Base-by-base conservation (phyloP, 1,140 invertebrate species). In the Chironomus tepperi region DNA sequence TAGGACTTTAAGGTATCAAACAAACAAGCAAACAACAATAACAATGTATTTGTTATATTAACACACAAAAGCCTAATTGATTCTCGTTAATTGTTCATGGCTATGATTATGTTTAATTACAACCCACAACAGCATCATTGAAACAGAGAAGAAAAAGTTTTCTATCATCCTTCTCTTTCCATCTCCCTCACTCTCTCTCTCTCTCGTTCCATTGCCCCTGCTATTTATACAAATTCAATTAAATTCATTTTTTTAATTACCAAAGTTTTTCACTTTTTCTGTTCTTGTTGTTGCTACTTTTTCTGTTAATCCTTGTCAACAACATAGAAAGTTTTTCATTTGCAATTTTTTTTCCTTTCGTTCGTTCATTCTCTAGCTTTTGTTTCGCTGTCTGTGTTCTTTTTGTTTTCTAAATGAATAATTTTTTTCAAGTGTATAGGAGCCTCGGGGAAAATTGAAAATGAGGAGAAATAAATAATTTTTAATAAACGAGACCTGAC, bases 41-140 rank as follows among this genome's bases (percentile, higher is more conserved):
- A 57, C 47, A 57, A 57, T n/a, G 10, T 47, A 47, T 15, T 57
- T 57, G 47, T 57, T 57, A 57, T 57, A 57, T 57, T n/a, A 57
- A 57, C 47, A 57, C 47, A 57, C 47, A 57, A 57, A 57, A 57
- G 47, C 47, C 47, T 57, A 57, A 57, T 57, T 57, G 47, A 57
- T 57, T 57, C 47, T 57, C n/a, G 47, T 57, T 57, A 57, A 57
- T 57, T 57, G 47, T 57, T 57, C 47, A 57, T 57, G 47, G 47
- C 47, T 57, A 57, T 57, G 47, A 57, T 57, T 12, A 15, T 57
- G 47, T 57, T 57, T 57, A 57, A 57, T 57, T 57, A 57, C 47
- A 57, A 57, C 47, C 47, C 47, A 57, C 47, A 57, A n/a, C 12
- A 57, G 47, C 47, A 57, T 57, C 47, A 57, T 57, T 57, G 12